Evolutionary conservation across 2,113 vertebrate genomes (phyloP), one percentile per base, ranked within the genome.

Genomic region (Cettia cetti): DNA sequence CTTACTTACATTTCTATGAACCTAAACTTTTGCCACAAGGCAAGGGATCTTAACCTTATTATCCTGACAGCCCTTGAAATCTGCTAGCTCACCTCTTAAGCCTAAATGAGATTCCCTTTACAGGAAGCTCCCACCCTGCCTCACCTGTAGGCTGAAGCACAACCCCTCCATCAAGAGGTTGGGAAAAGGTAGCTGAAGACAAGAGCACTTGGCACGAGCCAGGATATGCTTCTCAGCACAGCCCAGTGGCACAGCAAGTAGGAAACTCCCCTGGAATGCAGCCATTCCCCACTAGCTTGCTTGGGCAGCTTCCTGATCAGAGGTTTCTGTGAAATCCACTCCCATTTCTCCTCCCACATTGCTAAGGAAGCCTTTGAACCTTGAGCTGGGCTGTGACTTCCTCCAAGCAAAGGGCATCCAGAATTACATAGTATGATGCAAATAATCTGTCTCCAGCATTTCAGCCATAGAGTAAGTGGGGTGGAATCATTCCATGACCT

Each of bases 221-320:
- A 2, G 37, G 28, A 78, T 86, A 78, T 12, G 6, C 57, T 92
- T 72, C 77, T 16, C 52, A 79, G 66, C 59, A 45, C 15, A 24
- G 28, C 42, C 33, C 40, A 45, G 56, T 86, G 56, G 76, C 76
- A 92, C 40, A 75, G 77, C 60, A 89, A 92, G 90, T 75, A 70
- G 86, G 56, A 92, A 92, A 92, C 83, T 92, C 77, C 80, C 49
- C 53, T 78, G 94, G 96, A 96, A 97, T 94, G 94, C 72, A 84
- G 77, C 89, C 77, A 91, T 97, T 94, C 94, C 61, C 28, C 44
- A 76, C 74, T 1, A 3, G 78, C 94, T 95, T 91, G 93, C 93
- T 95, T 28, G 30, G 81, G 91, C 74, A 94, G 83, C 94, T 82
- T 95, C 66, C 70, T 79, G 77, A 94, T 95, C 80, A 94, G 94